Evolutionary conservation across 2,888 invertebrate genomes (phyloP).

Genomic region (Eulithis testata): DNA sequence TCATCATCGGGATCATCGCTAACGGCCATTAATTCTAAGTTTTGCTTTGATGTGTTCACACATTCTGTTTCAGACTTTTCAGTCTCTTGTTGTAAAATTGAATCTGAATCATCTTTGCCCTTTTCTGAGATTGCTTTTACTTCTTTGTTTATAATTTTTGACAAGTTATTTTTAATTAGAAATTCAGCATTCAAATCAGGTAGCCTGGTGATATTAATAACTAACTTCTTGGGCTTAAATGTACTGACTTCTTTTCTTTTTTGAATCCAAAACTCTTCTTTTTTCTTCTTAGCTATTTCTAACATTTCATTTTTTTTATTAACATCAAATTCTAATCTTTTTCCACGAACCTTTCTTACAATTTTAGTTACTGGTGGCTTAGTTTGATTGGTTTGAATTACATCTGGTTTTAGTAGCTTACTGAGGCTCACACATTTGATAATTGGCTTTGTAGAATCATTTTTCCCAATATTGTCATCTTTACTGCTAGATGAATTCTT

Average conservation of each 20-base stretch:
- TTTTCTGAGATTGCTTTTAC: conserved; percentile 55
- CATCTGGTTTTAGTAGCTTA: conserved; percentile 68
- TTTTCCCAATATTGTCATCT: conserved; percentile 14
- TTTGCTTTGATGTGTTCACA: background rate
- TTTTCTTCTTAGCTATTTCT: conserved; percentile 20
- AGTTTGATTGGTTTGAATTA: conserved; percentile 37
- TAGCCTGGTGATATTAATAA: conserved; percentile 56
- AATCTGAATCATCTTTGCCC: conserved; percentile 17
- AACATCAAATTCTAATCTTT: conserved; percentile 19
- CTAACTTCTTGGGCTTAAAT: conserved; percentile 65
- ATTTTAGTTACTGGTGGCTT: conserved; percentile 6
- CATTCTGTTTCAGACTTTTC: background rate
- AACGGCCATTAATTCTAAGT: background rate
- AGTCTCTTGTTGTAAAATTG: conserved; percentile 9
- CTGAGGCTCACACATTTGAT: conserved; percentile 75
- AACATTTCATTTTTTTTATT: conserved; percentile 26
- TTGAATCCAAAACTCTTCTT: conserved; percentile 48
- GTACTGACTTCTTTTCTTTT: conserved; percentile 60
- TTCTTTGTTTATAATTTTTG: conserved; percentile 52
- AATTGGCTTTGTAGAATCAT: conserved; percentile 49
- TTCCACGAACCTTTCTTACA: background rate
- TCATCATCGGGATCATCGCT: conserved; percentile 26
- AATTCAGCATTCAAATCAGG: conserved; percentile 57
- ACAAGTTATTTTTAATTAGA: conserved; percentile 56
- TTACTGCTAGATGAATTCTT: background rate